Base-by-base conservation (phyloP, 1,140 invertebrate genomes). In the Penaeus chinensis region DNA sequence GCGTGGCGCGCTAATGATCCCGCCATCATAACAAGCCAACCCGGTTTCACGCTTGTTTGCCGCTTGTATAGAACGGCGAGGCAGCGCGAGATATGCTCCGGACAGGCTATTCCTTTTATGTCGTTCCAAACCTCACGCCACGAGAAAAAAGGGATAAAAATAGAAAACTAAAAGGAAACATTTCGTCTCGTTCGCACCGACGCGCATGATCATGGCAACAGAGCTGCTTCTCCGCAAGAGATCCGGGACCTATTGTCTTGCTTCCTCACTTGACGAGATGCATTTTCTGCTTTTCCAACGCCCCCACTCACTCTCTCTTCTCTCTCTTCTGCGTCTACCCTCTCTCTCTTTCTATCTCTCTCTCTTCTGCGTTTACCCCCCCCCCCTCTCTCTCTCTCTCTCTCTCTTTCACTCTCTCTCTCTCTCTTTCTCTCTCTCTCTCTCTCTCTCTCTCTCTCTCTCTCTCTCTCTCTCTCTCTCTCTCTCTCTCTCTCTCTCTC, bases 21-120 rank as follows among this genome's bases (percentile, higher is more conserved):
- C 24, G 37, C 61, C 20, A 47, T 19, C 61, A 37, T 82, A 66
- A 66, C 80, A 82, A 82, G 80, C 24, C 61, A n/a, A 22, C 42
- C 24, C 37, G 16, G 63, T 69, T 42, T 82, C 63, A 69, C 63
- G 62, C n/a, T 65, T 82, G 80, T 82, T 82, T 82, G 63, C 27
- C 63, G n/a, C 80, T 69, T 47, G 62, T 27, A 24, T 24, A 24
- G 69, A 22, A 27, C n/a, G 69, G 69, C 54, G 54, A 54, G 54
- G 54, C 54, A 54, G 11, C 54, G 54, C 8, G 11, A 54, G 54
- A 54, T 11, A 54, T 54, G 54, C 54, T 54, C 54, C 54, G 11
- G 54, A 54, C 54, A 54, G 54, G 54, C 16, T 54, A 54, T 54
- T 54, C 54, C 54, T 54, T 54, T 54, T 54, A 54, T 54, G 54